These are phyloP conservation scores for Apoderus coryli DNA, from an alignment of 2,888 invertebrate genomes.

Conservation along the genomic window DNA sequence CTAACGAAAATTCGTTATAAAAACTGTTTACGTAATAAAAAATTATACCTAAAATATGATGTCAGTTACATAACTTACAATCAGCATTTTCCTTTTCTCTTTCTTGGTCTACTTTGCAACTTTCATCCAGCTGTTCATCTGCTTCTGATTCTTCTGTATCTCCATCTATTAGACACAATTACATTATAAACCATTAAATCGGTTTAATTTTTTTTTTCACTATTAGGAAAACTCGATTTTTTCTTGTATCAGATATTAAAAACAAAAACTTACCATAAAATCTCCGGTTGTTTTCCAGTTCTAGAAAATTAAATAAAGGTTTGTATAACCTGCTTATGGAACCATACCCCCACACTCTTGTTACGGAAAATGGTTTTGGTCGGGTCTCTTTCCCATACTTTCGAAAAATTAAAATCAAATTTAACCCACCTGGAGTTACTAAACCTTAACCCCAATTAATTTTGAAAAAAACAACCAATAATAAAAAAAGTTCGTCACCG, in stretches of 20 bases:
- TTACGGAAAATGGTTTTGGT: no score
- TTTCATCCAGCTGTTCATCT: not conserved
- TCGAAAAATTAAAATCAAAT: no score
- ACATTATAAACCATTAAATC: constrained; percentile 1
- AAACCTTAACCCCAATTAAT: no score
- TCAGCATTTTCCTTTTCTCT: constrained; percentile 2
- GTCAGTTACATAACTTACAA: constrained; percentile 1
- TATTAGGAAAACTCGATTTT: not conserved
- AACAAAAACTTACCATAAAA: constrained; percentile 3
- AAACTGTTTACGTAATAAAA: constrained; percentile 1
- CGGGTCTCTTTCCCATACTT: no score
- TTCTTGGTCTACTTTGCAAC: constrained; percentile 1
- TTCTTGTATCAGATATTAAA: constrained; percentile 1
- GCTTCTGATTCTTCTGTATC: not conserved
- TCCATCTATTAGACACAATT: constrained; percentile 1
- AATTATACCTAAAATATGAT: not conserved
- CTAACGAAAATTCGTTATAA: constrained; percentile 2
- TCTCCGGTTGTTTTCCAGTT: constrained; percentile 1
- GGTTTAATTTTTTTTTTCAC: constrained; percentile 1
- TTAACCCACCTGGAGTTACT: no score
- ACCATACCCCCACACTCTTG: no score
- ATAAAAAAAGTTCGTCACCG: no score
- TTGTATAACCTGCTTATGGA: no score
- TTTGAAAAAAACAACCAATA: no score
- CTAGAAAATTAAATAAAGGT: no score